Percentiles rank a stretch among this genome's conserved stretches.
phyloP scores from a whole-genome alignment of 2,797 vertebrate species.

The Anolis apletophallus region DNA sequence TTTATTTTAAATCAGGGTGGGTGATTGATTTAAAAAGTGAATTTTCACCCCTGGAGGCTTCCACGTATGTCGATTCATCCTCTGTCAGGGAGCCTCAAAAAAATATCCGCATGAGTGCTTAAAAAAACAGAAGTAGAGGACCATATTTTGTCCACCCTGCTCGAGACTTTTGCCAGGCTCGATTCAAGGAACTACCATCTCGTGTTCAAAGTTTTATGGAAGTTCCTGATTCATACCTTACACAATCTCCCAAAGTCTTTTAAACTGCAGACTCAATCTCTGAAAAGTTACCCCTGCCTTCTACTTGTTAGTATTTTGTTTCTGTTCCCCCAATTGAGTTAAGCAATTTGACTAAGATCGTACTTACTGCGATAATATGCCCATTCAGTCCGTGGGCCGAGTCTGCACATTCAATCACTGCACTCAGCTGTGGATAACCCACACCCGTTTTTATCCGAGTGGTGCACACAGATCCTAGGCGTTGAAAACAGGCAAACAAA shows the following conservation, averaged over 20 bases:
- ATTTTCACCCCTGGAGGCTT: no score
- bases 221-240: not conserved
- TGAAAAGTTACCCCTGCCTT: conserved; percentile 20
- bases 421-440: conserved; percentile 98
- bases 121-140: not conserved
- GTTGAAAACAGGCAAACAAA: not conserved
- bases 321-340: conserved; percentile 17
- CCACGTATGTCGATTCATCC: no score
- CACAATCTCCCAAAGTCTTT: conserved; percentile 5
- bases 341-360: conserved; percentile 11
- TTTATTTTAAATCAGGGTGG: no score
- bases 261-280: not conserved
- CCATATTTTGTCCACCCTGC: not conserved
- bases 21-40: no score
- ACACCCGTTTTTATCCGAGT: conserved; percentile 98
- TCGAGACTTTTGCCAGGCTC: not conserved
- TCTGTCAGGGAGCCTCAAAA: no score
- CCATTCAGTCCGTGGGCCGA: conserved; percentile 97
- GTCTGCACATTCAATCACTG: conserved; percentile 97
- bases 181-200: not conserved
- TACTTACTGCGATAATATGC: conserved; percentile 97
- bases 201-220: not conserved
- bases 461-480: conserved; percentile 94
- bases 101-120: no score
- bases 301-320: conserved; percentile 18